Conservation (phyloP, 1,140 invertebrate genomes). For the Leptinotarsa undecemlineata region DNA sequence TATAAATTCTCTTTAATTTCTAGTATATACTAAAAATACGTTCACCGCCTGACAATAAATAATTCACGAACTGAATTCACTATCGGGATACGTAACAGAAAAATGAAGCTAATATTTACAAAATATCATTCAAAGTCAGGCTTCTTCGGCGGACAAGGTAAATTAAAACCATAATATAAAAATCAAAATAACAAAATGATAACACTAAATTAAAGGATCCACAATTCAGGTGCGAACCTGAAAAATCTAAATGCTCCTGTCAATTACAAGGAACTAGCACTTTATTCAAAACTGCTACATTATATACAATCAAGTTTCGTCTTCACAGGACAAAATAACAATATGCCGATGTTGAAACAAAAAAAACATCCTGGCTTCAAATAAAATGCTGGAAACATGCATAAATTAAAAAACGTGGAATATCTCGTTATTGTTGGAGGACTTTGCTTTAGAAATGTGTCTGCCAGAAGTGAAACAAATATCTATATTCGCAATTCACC, state of each 20-base stretch:
- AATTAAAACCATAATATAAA: conserved; percentile 5
- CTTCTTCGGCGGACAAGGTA: neutral
- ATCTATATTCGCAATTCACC: too few relatives aligned
- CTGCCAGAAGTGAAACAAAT: too few relatives aligned
- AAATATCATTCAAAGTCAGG: neutral
- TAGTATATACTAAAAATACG: conserved; percentile 2
- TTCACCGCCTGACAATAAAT: conserved; percentile 5
- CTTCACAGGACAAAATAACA: neutral
- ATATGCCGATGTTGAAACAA: neutral
- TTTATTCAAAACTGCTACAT: neutral
- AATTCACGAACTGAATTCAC: neutral
- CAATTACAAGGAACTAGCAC: neutral
- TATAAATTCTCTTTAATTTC: conserved; percentile 8
- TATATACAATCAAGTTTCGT: neutral
- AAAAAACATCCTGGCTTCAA: too few relatives aligned
- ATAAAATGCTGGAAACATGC: too few relatives aligned
- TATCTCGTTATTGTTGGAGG: too few relatives aligned
- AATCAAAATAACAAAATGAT: neutral
- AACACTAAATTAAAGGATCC: neutral
- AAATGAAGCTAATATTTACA: neutral
- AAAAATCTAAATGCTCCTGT: neutral
- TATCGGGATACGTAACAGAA: neutral
- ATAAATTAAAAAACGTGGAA: too few relatives aligned
- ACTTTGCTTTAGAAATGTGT: too few relatives aligned
- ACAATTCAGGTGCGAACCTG: neutral